Evolutionary conservation across 2,113 vertebrate genomes (phyloP).

Genomic region (Piprites chloris): DNA sequence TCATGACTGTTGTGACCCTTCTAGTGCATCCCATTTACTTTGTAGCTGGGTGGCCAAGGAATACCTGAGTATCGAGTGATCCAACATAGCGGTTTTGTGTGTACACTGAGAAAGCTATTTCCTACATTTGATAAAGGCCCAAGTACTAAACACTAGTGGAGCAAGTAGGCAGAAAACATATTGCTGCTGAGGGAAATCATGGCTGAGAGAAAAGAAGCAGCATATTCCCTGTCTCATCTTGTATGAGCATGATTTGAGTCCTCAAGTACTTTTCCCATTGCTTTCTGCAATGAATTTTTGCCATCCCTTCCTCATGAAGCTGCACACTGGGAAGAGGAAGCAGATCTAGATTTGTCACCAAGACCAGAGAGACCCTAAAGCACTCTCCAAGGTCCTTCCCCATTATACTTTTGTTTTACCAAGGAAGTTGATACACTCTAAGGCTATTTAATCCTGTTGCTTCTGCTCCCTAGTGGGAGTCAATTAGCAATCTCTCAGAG

Average conservation of each 20-base stretch:
- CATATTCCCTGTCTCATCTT: background rate
- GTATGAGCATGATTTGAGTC: background rate
- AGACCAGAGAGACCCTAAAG: background rate
- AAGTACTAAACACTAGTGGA: background rate
- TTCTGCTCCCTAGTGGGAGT: background rate
- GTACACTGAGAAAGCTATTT: background rate
- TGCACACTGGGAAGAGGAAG: background rate
- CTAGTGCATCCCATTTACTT: background rate
- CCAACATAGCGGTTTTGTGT: background rate
- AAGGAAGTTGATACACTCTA: background rate
- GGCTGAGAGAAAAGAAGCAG: background rate
- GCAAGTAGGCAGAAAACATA: background rate
- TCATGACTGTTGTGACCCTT: background rate
- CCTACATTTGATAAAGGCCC: background rate
- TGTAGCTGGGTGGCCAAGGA: background rate
- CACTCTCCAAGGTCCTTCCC: background rate
- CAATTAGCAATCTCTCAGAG: background rate
- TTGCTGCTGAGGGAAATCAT: background rate
- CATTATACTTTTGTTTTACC: background rate
- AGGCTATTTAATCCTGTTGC: background rate
- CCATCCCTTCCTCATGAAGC: background rate
- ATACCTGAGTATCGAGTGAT: background rate
- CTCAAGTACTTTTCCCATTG: background rate
- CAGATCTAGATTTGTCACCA: background rate
- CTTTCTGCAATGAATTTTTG: background rate